These are phyloP conservation scores for Omphaloscelis lunosa DNA, from an alignment of 2,888 invertebrate genomes.

Conservation along the genomic window DNA sequence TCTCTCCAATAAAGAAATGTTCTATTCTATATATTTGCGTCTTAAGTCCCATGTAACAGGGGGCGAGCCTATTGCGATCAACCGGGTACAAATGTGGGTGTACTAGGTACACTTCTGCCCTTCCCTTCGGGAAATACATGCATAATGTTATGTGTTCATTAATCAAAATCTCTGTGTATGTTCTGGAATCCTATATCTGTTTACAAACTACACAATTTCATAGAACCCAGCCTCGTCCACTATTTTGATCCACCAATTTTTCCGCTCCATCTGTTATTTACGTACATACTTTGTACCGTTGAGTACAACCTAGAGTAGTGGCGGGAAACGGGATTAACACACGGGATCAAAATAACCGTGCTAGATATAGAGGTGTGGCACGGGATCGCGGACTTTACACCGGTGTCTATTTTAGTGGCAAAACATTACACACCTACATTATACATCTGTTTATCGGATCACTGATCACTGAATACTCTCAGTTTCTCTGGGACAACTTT, in stretches of 20 bases:
- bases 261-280: constrained; percentile 38
- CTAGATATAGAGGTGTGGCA: constrained; percentile 63
- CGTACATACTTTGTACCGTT: constrained; percentile 41
- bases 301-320: constrained; percentile 32
- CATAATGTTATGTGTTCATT: not conserved
- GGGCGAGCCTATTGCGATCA: too few relatives aligned
- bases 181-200: not conserved
- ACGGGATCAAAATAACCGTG: constrained; percentile 60
- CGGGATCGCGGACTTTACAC: constrained; percentile 60
- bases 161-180: not conserved
- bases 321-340: constrained; percentile 32
- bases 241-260: constrained; percentile 9
- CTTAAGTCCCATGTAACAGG: too few relatives aligned
- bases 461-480: constrained; percentile 19
- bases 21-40: too few relatives aligned
- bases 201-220: not conserved
- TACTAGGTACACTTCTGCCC: too few relatives aligned
- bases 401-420: constrained; percentile 58
- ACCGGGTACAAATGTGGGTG: too few relatives aligned
- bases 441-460: not conserved
- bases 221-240: not conserved
- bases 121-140: too few relatives aligned
- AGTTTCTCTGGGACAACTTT: constrained; percentile 12
- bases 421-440: constrained; percentile 49
- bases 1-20: too few relatives aligned